phyloP scores from a whole-genome alignment of 2,888 invertebrate species.

The Dexiosoma caninum region DNA sequence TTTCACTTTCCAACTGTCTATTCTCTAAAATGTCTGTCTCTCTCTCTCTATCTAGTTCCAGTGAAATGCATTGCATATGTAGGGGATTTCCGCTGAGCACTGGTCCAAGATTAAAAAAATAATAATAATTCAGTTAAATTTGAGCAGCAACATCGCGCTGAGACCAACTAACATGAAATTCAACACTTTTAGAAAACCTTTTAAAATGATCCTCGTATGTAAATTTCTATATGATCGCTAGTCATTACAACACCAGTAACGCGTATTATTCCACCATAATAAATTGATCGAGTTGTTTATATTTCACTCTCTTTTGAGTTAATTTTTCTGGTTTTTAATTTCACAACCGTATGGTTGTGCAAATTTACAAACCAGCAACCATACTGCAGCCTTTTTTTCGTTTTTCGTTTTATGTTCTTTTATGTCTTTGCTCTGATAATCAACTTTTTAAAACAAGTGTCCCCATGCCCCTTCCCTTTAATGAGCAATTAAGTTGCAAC shows the following conservation, averaged over 20 bases:
- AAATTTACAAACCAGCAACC: conserved; percentile 7
- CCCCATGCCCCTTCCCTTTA: not conserved
- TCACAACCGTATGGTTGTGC: conserved; percentile 23
- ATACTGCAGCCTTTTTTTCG: not conserved
- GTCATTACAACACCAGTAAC: conserved; percentile 23
- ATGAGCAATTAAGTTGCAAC: not conserved
- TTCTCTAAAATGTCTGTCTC: too few species aligned
- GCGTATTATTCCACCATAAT: conserved; percentile 30
- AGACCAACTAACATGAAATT: too few species aligned
- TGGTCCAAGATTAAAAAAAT: too few species aligned
- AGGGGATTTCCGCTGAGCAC: too few species aligned
- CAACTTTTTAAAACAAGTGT: conserved; percentile 31
- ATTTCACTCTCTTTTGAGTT: conserved; percentile 24
- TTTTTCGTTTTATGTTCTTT: not conserved
- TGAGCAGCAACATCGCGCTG: too few species aligned
- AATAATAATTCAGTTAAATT: too few species aligned
- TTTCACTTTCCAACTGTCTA: too few species aligned
- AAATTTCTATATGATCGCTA: not conserved
- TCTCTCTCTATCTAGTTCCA: too few species aligned
- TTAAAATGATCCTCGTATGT: not conserved
- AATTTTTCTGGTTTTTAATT: conserved; percentile 3
- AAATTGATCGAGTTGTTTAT: conserved; percentile 22
- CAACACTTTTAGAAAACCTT: not conserved
- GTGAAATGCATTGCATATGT: too few species aligned
- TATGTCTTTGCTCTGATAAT: conserved; percentile 30